Conservation (phyloP, 2,888 invertebrate genomes). For the Thymelicus sylvestris region DNA sequence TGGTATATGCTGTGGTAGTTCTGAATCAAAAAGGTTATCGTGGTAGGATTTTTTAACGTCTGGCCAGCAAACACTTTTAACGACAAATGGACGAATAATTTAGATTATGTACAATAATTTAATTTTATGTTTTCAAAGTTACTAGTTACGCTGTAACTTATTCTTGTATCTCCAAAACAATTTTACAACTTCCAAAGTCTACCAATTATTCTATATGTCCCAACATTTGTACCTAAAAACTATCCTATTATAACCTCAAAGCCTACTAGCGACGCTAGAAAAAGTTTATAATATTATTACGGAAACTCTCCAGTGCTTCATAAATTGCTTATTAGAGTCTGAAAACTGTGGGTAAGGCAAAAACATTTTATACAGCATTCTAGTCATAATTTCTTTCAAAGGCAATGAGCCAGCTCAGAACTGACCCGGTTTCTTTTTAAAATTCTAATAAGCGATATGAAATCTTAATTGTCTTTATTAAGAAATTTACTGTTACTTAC, state of each 20-base stretch:
- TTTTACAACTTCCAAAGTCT: too few species aligned
- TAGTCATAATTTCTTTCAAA: slow-evolving; percentile 26
- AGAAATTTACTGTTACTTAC: slow-evolving; percentile 1
- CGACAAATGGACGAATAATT: too few species aligned
- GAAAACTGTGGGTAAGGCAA: slow-evolving; percentile 22
- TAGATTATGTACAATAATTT: too few species aligned
- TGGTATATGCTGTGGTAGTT: too few species aligned
- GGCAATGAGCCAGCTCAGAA: slow-evolving; percentile 26
- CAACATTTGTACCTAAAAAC: neutral
- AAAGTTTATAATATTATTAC: neutral
- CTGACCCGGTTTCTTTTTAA: slow-evolving; percentile 29
- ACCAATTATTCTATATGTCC: neutral
- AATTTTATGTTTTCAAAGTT: too few species aligned
- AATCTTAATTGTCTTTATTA: slow-evolving; percentile 21
- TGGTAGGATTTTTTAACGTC: too few species aligned
- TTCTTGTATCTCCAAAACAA: too few species aligned
- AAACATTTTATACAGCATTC: slow-evolving; percentile 21
- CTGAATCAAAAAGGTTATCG: too few species aligned
- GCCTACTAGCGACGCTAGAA: neutral
- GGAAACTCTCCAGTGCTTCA: slow-evolving; percentile 11
- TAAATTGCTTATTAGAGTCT: slow-evolving; percentile 31
- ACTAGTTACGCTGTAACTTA: too few species aligned
- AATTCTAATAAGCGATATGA: slow-evolving; percentile 25
- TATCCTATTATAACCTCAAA: neutral
- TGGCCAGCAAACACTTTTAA: too few species aligned